A percentile compares a stretch with the other conserved stretches of the same genome.
Evolutionary conservation across 2,113 vertebrate species (phyloP).

Genomic region (Hucho hucho): DNA sequence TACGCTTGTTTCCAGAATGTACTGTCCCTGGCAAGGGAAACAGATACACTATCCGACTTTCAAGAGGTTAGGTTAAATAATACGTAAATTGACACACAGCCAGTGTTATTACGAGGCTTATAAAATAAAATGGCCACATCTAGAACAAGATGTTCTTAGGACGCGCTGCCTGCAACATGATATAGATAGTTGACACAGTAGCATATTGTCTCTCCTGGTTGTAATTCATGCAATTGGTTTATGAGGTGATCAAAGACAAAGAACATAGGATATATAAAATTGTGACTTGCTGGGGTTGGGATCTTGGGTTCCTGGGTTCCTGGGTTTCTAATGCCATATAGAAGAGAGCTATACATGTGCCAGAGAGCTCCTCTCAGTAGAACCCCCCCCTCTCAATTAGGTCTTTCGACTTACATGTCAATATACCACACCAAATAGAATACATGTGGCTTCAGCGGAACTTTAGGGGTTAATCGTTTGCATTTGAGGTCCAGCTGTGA

Average conservation of each 20-base stretch:
- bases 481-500: slow-evolving; percentile 48
- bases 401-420: too few relatives aligned
- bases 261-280: not conserved
- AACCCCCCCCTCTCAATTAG: too few relatives aligned
- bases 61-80: not conserved
- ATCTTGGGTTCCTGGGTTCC: not conserved
- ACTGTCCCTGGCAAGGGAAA: not conserved
- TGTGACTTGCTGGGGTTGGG: not conserved
- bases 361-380: not conserved
- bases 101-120: not conserved
- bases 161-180: not conserved
- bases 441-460: too few relatives aligned
- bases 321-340: not conserved
- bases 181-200: not conserved
- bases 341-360: not conserved
- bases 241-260: not conserved
- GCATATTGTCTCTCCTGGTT: not conserved
- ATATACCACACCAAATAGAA: not conserved
- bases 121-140: not conserved
- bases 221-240: not conserved
- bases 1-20: not conserved
- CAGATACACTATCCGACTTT: not conserved
- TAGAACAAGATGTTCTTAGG: not conserved
- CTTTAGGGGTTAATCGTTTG: slow-evolving; percentile 11
- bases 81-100: not conserved